phyloP scores from a whole-genome alignment of 2,888 invertebrate species.

The Chrysolina oricalcia region DNA sequence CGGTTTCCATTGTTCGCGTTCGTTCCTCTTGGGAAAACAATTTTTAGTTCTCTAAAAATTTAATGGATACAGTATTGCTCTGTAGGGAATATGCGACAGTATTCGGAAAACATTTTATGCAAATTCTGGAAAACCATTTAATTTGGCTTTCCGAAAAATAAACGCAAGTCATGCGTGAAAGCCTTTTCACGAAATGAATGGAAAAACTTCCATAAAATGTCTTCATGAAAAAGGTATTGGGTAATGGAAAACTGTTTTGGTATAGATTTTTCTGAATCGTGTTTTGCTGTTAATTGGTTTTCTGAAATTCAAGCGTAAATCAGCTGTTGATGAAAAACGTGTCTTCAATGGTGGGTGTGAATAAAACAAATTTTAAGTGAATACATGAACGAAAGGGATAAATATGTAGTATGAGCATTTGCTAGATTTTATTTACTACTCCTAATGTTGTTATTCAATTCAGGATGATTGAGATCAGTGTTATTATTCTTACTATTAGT shows the following conservation, averaged over 20 bases:
- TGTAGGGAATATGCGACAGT: conserved; percentile 40
- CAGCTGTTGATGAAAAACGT: too few relatives aligned
- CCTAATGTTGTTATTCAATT: too few relatives aligned
- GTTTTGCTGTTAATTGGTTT: too few relatives aligned
- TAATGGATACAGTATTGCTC: conserved; percentile 41
- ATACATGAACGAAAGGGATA: too few relatives aligned
- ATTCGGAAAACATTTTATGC: conserved; percentile 46
- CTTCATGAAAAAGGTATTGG: not conserved
- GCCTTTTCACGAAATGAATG: conserved; percentile 7
- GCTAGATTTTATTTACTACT: too few relatives aligned
- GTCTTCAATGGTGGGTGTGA: too few relatives aligned
- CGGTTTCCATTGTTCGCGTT: conserved; percentile 31
- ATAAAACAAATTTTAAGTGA: too few relatives aligned
- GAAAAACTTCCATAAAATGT: not conserved
- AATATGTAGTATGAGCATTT: too few relatives aligned
- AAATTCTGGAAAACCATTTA: conserved; percentile 44
- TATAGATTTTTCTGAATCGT: too few relatives aligned
- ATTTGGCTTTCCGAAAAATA: conserved; percentile 38
- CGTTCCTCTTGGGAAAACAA: conserved; percentile 38
- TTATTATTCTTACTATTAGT: too few relatives aligned
- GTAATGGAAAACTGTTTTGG: not conserved
- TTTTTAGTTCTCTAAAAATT: conserved; percentile 43
- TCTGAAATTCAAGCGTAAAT: too few relatives aligned
- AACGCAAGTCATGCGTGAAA: conserved; percentile 2
- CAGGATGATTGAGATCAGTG: too few relatives aligned